These are phyloP conservation scores for Enhydra lutris DNA, from an alignment of 2,113 vertebrate species.

Conservation along the genomic window DNA sequence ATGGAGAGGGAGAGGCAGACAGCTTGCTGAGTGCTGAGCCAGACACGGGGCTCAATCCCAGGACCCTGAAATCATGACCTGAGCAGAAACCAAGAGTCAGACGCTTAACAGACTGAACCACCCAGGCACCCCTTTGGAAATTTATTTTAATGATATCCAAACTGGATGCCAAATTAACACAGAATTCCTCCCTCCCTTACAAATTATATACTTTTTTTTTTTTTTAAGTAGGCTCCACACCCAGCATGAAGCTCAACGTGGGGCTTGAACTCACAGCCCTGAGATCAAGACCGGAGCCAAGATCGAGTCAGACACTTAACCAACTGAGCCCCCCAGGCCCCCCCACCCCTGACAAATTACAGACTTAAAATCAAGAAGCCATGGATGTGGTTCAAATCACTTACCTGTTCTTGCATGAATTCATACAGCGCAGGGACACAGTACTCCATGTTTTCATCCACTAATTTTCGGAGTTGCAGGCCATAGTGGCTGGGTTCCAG, in stretches of 20 bases:
- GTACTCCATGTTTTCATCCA: conserved; percentile 80
- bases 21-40: background rate
- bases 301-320: background rate
- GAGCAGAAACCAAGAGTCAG: background rate
- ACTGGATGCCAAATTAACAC: background rate
- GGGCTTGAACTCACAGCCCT: background rate
- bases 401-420: conserved; percentile 87
- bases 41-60: background rate
- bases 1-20: background rate
- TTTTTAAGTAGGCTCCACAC: background rate
- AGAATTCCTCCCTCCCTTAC: background rate
- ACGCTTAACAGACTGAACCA: background rate
- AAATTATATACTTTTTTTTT: background rate
- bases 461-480: conserved; percentile 84
- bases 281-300: background rate
- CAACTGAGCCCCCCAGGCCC: background rate
- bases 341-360: background rate
- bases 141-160: background rate
- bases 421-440: conserved; percentile 80
- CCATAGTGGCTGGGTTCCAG: conserved; percentile 87
- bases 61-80: background rate
- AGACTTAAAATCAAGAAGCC: background rate
- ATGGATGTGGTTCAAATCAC: background rate
- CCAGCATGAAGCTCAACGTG: background rate
- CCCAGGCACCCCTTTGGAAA: background rate